phyloP scores from a whole-genome alignment of 2,113 vertebrate genomes.

The Gymnocephalus cernua region DNA sequence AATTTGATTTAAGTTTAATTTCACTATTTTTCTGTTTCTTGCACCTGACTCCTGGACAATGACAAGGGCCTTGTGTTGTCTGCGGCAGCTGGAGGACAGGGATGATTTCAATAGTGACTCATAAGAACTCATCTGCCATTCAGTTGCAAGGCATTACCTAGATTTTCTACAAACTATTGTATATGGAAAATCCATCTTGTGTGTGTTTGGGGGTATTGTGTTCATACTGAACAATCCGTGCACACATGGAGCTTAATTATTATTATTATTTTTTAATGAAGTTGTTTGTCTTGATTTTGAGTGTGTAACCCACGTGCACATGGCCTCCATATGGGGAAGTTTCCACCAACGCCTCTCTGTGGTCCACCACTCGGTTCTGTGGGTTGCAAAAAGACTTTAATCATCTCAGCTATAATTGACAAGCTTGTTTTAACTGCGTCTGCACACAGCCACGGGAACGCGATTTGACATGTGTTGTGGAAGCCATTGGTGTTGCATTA shows the following conservation, averaged over 20 bases:
- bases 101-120: background rate
- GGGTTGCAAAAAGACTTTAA: constrained; percentile 60
- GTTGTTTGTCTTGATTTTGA: constrained; percentile 18
- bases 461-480: constrained; percentile 64
- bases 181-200: constrained; percentile 19
- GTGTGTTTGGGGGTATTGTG: background rate
- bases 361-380: constrained; percentile 53
- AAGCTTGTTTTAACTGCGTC: constrained; percentile 64
- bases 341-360: constrained; percentile 57
- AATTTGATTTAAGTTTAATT: constrained; percentile 76
- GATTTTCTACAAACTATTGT: constrained; percentile 8
- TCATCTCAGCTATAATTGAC: constrained; percentile 62
- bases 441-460: constrained; percentile 58
- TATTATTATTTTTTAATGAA: constrained; percentile 37
- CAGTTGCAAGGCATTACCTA: constrained; percentile 20
- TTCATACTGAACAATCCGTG: constrained; percentile 21
- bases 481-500: constrained; percentile 57
- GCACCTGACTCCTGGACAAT: constrained; percentile 74
- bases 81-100: constrained; percentile 56
- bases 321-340: constrained; percentile 64
- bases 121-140: constrained; percentile 43
- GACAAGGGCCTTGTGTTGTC: constrained; percentile 28
- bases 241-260: constrained; percentile 8
- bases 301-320: constrained; percentile 41
- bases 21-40: constrained; percentile 49